Evolutionary conservation across 1,140 invertebrate genomes (phyloP).

Genomic region (Drosophila hydei): DNA sequence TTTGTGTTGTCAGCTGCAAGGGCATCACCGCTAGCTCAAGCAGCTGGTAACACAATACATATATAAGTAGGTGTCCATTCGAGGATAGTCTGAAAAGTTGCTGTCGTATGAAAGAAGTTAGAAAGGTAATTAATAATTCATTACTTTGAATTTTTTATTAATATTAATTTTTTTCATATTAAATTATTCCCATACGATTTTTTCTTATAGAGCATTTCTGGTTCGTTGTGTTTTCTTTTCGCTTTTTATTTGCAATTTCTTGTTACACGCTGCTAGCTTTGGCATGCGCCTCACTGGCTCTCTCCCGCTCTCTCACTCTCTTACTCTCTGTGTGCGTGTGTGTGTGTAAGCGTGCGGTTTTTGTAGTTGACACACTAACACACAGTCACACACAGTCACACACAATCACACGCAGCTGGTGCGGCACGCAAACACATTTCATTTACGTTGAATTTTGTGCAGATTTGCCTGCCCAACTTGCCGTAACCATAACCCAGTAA

Average conservation of each 20-base stretch:
- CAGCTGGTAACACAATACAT: slow-evolving; percentile 5
- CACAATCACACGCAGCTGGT: slow-evolving; percentile 30
- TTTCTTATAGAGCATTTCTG: not conserved
- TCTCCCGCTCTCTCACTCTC: slow-evolving; percentile 9
- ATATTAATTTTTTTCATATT: too few species aligned
- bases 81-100: too few species aligned
- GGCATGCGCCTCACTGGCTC: slow-evolving; percentile 50
- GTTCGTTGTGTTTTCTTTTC: not conserved
- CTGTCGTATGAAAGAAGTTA: too few species aligned
- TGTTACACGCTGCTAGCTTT: slow-evolving; percentile 42
- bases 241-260: slow-evolving; percentile 13
- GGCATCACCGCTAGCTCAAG: not conserved
- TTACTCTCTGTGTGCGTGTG: not conserved
- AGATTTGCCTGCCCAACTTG: slow-evolving; percentile 37
- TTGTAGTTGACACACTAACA: slow-evolving; percentile 76
- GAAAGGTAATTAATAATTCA: too few species aligned
- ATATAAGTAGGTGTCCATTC: too few species aligned
- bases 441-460: slow-evolving; percentile 76
- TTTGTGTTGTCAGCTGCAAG: slow-evolving; percentile 9
- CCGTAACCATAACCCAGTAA: slow-evolving; percentile 17
- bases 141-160: not conserved
- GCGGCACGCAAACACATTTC: slow-evolving; percentile 77
- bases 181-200: too few species aligned
- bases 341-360: slow-evolving; percentile 63
- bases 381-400: slow-evolving; percentile 2